These are phyloP conservation scores for Drosophila miranda DNA, from an alignment of 1,140 invertebrate species.

Conservation along the genomic window DNA sequence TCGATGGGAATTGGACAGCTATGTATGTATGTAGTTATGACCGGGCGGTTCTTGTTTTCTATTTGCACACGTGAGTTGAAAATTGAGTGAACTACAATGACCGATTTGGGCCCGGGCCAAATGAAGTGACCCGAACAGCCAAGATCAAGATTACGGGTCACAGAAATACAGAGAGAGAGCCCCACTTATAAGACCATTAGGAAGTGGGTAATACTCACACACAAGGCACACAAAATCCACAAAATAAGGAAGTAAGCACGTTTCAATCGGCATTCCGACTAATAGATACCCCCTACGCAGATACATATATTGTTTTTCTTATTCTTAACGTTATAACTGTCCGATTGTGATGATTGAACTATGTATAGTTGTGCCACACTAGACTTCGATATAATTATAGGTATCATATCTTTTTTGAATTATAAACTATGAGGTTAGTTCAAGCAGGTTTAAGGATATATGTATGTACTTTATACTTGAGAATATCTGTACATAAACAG, in stretches of 20 bases:
- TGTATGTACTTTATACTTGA: too few relatives aligned
- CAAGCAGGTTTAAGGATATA: too few relatives aligned
- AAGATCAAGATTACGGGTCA: conserved; percentile 53
- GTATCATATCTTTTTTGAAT: too few relatives aligned
- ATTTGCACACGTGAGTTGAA: conserved; percentile 52
- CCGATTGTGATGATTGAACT: too few relatives aligned
- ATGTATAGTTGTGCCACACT: too few relatives aligned
- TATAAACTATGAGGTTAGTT: too few relatives aligned
- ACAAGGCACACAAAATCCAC: conserved; percentile 19
- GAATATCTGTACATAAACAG: too few relatives aligned
- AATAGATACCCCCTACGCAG: neutral
- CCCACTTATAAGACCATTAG: conserved; percentile 69
- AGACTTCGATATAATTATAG: too few relatives aligned
- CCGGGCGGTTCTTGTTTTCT: conserved; percentile 31
- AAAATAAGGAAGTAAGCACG: too few relatives aligned
- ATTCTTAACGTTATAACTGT: too few relatives aligned
- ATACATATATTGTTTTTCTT: neutral
- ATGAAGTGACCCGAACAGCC: conserved; percentile 29
- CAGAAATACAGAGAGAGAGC: conserved; percentile 9
- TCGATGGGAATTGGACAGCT: neutral
- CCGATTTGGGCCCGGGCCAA: conserved; percentile 15
- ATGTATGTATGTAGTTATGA: neutral
- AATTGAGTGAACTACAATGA: conserved; percentile 23
- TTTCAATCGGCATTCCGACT: conserved; percentile 22
- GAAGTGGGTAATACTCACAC: conserved; percentile 29